These are phyloP conservation scores for Caenorhabditis virilis DNA, from an alignment of 2,888 invertebrate genomes.

Conservation along the genomic window DNA sequence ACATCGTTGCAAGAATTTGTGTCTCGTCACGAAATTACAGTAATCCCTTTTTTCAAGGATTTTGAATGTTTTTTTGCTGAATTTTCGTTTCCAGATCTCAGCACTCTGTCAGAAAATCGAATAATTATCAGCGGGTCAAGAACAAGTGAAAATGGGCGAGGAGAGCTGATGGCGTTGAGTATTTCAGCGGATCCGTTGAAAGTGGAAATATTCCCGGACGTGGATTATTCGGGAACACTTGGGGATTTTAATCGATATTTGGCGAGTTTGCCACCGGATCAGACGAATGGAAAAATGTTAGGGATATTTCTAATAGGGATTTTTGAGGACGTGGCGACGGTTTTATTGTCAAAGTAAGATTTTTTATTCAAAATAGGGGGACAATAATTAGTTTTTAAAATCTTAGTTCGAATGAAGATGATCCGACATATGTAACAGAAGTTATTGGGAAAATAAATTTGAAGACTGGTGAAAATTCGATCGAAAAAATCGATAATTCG, in stretches of 20 bases:
- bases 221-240: conserved; percentile 15
- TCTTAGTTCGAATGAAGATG: no score
- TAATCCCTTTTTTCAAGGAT: no score
- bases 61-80: no score
- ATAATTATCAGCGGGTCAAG: conserved; percentile 8
- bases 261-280: neutral
- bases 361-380: no score
- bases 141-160: conserved; percentile 4
- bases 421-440: no score
- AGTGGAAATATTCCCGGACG: conserved; percentile 1
- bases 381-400: no score
- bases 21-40: no score
- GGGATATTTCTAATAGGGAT: conserved; percentile 7
- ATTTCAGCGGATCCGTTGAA: conserved; percentile 22
- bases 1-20: no score
- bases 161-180: conserved; percentile 11
- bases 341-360: conserved; percentile 8
- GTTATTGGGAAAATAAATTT: conserved; percentile 20
- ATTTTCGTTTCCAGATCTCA: no score
- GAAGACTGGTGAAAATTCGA: conserved; percentile 2
- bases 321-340: conserved; percentile 10
- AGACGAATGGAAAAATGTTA: neutral
- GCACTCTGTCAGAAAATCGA: neutral
- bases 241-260: no score
- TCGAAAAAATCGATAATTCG: conserved; percentile 14